These are phyloP conservation scores for Phorcus lineatus DNA, from an alignment of 2,888 invertebrate species.

Conservation along the genomic window DNA sequence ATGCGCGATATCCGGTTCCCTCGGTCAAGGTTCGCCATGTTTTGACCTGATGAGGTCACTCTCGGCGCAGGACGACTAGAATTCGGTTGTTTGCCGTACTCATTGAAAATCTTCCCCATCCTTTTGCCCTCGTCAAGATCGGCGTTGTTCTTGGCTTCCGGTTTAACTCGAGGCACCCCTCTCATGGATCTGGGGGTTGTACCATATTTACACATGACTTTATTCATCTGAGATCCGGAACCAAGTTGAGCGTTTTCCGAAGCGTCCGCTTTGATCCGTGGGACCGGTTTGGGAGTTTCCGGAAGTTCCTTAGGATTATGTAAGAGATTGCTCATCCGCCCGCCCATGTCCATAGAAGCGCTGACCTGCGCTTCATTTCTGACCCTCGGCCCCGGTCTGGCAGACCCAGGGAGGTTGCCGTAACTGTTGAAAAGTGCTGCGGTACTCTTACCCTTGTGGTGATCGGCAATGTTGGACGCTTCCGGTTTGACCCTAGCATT, in stretches of 20 bases:
- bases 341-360: slow-evolving; percentile 52
- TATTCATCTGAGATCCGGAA: slow-evolving; percentile 58
- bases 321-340: slow-evolving; percentile 59
- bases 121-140: slow-evolving; percentile 60
- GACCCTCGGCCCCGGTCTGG: slow-evolving; percentile 51
- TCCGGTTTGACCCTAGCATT: slow-evolving; percentile 57
- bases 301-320: slow-evolving; percentile 61
- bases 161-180: slow-evolving; percentile 56
- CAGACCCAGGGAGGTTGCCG: slow-evolving; percentile 48
- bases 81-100: slow-evolving; percentile 55
- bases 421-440: slow-evolving; percentile 53
- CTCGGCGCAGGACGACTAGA: slow-evolving; percentile 54
- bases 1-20: slow-evolving; percentile 65
- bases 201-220: slow-evolving; percentile 55
- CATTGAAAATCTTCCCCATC: slow-evolving; percentile 57
- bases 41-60: slow-evolving; percentile 55
- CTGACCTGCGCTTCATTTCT: slow-evolving; percentile 53
- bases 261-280: slow-evolving; percentile 63
- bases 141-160: slow-evolving; percentile 57
- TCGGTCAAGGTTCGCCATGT: slow-evolving; percentile 59
- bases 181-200: slow-evolving; percentile 47
- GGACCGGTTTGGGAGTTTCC: slow-evolving; percentile 51
- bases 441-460: slow-evolving; percentile 53
- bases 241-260: slow-evolving; percentile 53
- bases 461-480: slow-evolving; percentile 58